Percentiles rank a stretch among this genome's conserved stretches.
Conservation (phyloP, 2,888 invertebrate genomes). For the Cheilosia pagana region DNA sequence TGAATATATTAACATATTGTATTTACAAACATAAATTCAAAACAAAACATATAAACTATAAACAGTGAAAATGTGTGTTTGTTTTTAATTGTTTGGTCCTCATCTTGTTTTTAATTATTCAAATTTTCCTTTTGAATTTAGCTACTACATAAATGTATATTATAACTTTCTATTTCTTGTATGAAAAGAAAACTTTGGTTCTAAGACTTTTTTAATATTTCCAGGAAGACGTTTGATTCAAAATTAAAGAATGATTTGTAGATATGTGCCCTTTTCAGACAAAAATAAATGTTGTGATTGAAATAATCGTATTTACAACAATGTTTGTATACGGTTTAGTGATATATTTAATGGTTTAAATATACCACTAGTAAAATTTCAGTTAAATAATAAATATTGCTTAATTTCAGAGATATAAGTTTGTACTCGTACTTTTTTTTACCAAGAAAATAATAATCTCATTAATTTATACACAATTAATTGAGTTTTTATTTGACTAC, state of each 20-base stretch:
- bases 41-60: neutral
- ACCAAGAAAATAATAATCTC: slow-evolving; percentile 31
- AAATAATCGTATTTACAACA: slow-evolving; percentile 29
- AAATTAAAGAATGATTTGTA: slow-evolving; percentile 47
- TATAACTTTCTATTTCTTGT: neutral
- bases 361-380: neutral
- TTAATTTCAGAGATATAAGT: slow-evolving; percentile 57
- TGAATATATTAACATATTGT: neutral
- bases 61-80: too few species aligned
- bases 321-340: slow-evolving; percentile 1
- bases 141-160: too few species aligned
- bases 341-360: neutral
- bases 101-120: neutral
- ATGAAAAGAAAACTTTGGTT: slow-evolving; percentile 9
- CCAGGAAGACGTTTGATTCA: slow-evolving; percentile 69
- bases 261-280: slow-evolving; percentile 21
- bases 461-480: slow-evolving; percentile 34
- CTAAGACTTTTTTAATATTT: slow-evolving; percentile 27
- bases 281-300: neutral
- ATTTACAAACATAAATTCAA: neutral
- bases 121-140: neutral
- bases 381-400: slow-evolving; percentile 33
- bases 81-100: neutral
- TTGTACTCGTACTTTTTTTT: slow-evolving; percentile 57
- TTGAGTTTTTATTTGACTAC: slow-evolving; percentile 28